Conservation (phyloP, 2,113 vertebrate genomes). For the Gnathonemus echidnorhynchus region DNA sequence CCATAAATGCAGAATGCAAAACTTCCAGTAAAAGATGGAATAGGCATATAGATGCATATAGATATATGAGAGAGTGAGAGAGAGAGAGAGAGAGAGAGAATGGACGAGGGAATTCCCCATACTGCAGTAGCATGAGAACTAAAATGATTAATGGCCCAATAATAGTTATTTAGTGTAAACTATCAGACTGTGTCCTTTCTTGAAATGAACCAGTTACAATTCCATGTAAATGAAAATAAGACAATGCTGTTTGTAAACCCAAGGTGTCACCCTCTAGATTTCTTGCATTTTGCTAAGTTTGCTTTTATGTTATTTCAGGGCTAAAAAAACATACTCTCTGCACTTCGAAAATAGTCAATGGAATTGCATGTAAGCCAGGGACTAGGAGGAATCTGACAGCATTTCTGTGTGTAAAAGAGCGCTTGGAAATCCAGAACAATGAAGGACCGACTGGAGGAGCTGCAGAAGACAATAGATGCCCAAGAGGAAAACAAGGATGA, state of each 20-base stretch:
- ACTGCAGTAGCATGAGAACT: not conserved
- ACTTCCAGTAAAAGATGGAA: not conserved
- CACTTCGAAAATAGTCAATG: not conserved
- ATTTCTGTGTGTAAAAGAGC: not conserved
- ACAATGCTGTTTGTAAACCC: not conserved
- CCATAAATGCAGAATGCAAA: not conserved
- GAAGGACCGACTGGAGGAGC: slow-evolving; percentile 84
- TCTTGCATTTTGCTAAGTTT: not conserved
- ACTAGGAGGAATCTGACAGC: not conserved
- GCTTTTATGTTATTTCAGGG: not conserved
- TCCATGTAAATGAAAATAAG: not conserved
- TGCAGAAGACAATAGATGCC: slow-evolving; percentile 69
- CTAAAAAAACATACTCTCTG: not conserved
- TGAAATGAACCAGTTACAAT: not conserved
- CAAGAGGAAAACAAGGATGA: slow-evolving; percentile 34
- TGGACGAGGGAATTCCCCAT: not conserved
- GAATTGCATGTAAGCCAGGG: not conserved
- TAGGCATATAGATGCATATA: not conserved
- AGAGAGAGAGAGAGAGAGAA: not conserved
- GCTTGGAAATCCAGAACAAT: slow-evolving; percentile 45
- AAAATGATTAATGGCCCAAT: not conserved
- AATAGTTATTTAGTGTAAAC: not conserved
- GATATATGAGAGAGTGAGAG: too few relatives aligned
- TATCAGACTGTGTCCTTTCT: not conserved
- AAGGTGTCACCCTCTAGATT: not conserved